These are phyloP conservation scores for Apolygus lucorum DNA, from an alignment of 1,140 invertebrate species.

Conservation along the genomic window DNA sequence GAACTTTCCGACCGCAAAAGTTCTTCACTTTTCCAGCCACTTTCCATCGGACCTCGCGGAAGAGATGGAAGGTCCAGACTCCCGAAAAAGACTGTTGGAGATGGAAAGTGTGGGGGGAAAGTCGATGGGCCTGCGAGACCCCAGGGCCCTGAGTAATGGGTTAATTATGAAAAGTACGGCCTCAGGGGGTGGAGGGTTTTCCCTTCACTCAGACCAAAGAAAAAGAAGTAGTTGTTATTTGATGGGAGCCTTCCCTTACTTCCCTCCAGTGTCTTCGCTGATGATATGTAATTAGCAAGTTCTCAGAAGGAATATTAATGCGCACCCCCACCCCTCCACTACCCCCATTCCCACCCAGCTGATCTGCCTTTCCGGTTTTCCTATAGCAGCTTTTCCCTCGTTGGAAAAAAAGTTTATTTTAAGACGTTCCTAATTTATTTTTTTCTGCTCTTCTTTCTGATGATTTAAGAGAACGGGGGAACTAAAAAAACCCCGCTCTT, in stretches of 20 bases:
- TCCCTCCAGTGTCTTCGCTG: neutral
- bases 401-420: neutral
- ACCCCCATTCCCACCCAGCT: neutral
- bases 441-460: too few species aligned
- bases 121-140: neutral
- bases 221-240: slow-evolving; percentile 15
- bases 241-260: neutral
- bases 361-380: neutral
- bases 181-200: too few species aligned
- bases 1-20: neutral
- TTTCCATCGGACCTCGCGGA: too few species aligned
- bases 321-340: neutral
- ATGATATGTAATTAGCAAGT: slow-evolving; percentile 15
- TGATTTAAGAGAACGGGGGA: neutral
- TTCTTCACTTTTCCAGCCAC: slow-evolving; percentile 2
- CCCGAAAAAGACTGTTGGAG: too few species aligned
- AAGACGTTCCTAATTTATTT: too few species aligned
- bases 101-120: neutral
- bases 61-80: too few species aligned
- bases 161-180: slow-evolving; percentile 13
- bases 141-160: slow-evolving; percentile 16
- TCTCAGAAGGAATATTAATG: slow-evolving; percentile 13
- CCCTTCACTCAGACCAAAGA: slow-evolving; percentile 10
- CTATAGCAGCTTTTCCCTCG: neutral
- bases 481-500: too few species aligned